A percentile compares a stretch with the other conserved stretches of the same genome.
These are phyloP conservation scores for Pterocles burchelli DNA, from an alignment of 2,113 vertebrate species.

Conservation along the genomic window DNA sequence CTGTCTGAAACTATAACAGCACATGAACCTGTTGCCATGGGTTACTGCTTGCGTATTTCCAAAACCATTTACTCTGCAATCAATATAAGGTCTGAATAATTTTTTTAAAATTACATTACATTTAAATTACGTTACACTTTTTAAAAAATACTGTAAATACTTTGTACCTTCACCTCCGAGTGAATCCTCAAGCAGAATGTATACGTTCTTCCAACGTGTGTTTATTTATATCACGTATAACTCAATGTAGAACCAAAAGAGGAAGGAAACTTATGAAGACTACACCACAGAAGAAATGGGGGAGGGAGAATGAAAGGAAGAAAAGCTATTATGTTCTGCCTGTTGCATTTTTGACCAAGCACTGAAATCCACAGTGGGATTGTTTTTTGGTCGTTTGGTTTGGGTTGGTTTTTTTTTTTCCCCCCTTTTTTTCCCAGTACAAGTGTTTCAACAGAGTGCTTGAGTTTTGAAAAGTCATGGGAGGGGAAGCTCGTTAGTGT, in stretches of 20 bases:
- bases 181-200: neutral
- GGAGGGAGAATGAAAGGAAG: constrained; percentile 42
- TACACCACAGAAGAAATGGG: constrained; percentile 28
- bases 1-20: neutral
- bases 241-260: constrained; percentile 23
- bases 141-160: neutral
- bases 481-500: neutral
- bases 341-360: neutral
- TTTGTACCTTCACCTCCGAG: neutral
- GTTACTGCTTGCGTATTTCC: neutral
- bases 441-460: neutral
- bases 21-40: neutral
- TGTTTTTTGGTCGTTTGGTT: neutral
- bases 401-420: neutral
- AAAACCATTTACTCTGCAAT: neutral
- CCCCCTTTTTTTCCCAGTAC: neutral
- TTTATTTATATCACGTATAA: neutral
- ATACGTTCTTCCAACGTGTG: neutral
- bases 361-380: neutral
- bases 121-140: neutral
- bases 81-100: neutral
- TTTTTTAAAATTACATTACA: neutral
- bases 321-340: neutral
- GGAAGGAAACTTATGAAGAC: constrained; percentile 63
- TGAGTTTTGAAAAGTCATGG: neutral